Percentiles rank a stretch among this genome's conserved stretches.
phyloP scores from a whole-genome alignment of 2,113 vertebrate species.

The Podarcis raffonei region DNA sequence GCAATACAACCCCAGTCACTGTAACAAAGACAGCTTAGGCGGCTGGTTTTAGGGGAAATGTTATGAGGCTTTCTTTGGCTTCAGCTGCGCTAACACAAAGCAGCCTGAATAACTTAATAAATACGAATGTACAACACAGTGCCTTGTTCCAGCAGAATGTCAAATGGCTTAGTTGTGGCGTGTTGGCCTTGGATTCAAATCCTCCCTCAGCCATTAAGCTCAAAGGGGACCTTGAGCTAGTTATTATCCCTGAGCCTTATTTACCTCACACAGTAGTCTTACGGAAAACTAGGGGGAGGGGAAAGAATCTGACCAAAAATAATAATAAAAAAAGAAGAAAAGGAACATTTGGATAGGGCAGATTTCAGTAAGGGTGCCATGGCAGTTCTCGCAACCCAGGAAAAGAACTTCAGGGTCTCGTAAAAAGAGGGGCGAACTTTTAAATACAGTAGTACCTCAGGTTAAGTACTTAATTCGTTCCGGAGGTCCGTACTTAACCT shows the following conservation, averaged over 20 bases:
- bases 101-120: not conserved
- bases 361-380: too few species aligned
- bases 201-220: not conserved
- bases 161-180: not conserved
- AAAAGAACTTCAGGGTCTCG: too few species aligned
- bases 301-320: too few species aligned
- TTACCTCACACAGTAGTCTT: too few species aligned
- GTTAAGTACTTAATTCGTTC: too few species aligned
- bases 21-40: not conserved
- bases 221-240: not conserved
- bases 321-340: too few species aligned
- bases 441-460: too few species aligned
- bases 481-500: too few species aligned
- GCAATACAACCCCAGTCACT: rapidly evolving
- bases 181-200: not conserved
- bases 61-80: not conserved
- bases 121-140: not conserved
- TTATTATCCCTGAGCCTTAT: not conserved
- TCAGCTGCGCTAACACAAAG: not conserved
- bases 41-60: not conserved
- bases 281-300: too few species aligned
- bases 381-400: too few species aligned
- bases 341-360: too few species aligned
- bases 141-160: not conserved
- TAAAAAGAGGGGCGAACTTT: too few species aligned